These are phyloP conservation scores for Cyphotilapia sp. DNA, from an alignment of 2,113 vertebrate species.

Conservation along the genomic window DNA sequence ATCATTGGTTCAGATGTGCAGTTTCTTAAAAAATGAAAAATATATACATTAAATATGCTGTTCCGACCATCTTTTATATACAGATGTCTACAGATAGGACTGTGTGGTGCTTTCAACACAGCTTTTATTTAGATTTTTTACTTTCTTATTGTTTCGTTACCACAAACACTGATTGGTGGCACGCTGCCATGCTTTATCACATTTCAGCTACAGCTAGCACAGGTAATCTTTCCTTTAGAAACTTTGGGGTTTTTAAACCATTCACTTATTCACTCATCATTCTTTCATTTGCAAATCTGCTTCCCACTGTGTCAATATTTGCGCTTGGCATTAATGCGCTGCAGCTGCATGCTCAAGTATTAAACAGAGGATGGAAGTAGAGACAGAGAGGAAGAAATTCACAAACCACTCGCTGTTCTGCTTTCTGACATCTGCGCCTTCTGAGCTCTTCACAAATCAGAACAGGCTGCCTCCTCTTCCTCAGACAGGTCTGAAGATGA, in stretches of 20 bases:
- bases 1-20: neutral
- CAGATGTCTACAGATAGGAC: neutral
- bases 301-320: neutral
- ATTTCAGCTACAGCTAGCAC: neutral
- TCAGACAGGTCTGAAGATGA: conserved; percentile 34
- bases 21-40: neutral
- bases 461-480: conserved; percentile 20
- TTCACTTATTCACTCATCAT: neutral
- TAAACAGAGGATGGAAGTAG: neutral
- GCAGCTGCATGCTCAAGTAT: neutral
- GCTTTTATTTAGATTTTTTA: neutral
- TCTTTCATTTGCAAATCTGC: neutral
- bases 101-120: neutral
- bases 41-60: neutral
- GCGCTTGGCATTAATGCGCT: neutral
- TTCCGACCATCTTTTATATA: neutral
- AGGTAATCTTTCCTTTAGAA: neutral
- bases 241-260: neutral
- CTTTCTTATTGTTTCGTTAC: neutral
- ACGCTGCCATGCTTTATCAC: neutral
- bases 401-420: neutral
- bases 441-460: conserved; percentile 23
- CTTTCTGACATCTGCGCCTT: conserved; percentile 25
- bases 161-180: neutral
- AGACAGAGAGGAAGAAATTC: neutral